Conservation (phyloP, 2,797 vertebrate genomes). For the Manis pentadactyla region DNA sequence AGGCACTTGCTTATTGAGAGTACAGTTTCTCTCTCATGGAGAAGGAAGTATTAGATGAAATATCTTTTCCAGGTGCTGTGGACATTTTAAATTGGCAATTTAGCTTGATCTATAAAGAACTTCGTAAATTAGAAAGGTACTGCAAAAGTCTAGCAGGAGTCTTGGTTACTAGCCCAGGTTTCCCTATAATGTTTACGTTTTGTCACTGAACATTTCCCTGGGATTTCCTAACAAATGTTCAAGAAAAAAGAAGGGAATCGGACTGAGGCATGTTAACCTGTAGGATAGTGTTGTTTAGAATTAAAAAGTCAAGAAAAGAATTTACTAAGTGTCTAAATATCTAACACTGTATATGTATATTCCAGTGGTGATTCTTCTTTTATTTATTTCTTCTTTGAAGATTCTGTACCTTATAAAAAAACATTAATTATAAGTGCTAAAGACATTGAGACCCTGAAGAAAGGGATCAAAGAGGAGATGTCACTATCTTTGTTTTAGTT, state of each 20-base stretch:
- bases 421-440: neutral
- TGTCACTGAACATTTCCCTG: slow-evolving; percentile 56
- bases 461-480: neutral
- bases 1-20: slow-evolving; percentile 53
- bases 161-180: slow-evolving; percentile 62
- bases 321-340: neutral
- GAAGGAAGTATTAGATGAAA: slow-evolving; percentile 43
- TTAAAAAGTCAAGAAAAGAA: neutral
- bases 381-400: neutral
- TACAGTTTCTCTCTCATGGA: slow-evolving; percentile 56
- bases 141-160: slow-evolving; percentile 45
- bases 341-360: neutral
- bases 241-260: slow-evolving; percentile 46
- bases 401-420: neutral
- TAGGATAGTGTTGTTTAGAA: neutral
- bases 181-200: slow-evolving; percentile 56
- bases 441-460: neutral
- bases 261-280: neutral
- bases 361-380: neutral
- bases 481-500: neutral
- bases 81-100: slow-evolving; percentile 69
- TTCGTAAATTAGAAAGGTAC: slow-evolving; percentile 67
- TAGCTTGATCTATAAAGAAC: slow-evolving; percentile 71
- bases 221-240: slow-evolving; percentile 68
- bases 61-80: slow-evolving; percentile 48